These are phyloP conservation scores for Beroe forskalii DNA, from an alignment of 37 sponge, comb jelly and placozoan species.

Conservation along the genomic window DNA sequence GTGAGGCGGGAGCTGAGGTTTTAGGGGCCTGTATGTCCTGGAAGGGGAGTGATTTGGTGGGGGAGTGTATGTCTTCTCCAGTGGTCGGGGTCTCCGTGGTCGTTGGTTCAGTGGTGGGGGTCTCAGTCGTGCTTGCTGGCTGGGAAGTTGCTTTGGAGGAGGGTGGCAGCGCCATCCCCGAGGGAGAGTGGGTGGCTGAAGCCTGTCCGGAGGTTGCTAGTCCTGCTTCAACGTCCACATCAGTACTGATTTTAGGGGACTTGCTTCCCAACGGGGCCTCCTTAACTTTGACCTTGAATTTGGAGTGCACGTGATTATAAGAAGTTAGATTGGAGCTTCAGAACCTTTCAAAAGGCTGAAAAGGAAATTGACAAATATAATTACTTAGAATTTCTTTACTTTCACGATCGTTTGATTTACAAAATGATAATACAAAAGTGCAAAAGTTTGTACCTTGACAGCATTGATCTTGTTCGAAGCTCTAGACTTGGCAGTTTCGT, in stretches of 20 bases:
- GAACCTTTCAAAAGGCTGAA: neutral
- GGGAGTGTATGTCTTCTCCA: neutral
- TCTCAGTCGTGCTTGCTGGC: neutral
- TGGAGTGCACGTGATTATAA: too few species aligned
- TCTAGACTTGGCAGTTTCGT: neutral
- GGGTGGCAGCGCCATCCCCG: neutral
- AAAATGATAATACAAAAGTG: too few species aligned
- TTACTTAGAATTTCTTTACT: neutral
- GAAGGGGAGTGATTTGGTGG: neutral
- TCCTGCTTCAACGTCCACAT: slow-evolving; percentile 53
- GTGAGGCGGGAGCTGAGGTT: neutral
- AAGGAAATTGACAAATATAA: neutral
- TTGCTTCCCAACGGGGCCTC: slow-evolving; percentile 46
- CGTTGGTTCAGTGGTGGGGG: neutral
- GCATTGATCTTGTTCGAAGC: neutral
- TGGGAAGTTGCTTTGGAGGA: slow-evolving; percentile 12
- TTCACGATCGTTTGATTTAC: too few species aligned
- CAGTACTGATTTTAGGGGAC: neutral
- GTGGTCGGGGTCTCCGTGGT: neutral
- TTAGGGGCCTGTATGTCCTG: neutral
- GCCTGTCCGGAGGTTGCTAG: slow-evolving; percentile 3
- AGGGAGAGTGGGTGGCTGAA: neutral
- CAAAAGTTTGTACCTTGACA: neutral
- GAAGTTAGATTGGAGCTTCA: too few species aligned
- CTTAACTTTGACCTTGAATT: slow-evolving; percentile 42